Percentiles rank a stretch among this genome's conserved stretches.
Conservation (phyloP, 1,140 invertebrate genomes). For the Drosophila orena region DNA sequence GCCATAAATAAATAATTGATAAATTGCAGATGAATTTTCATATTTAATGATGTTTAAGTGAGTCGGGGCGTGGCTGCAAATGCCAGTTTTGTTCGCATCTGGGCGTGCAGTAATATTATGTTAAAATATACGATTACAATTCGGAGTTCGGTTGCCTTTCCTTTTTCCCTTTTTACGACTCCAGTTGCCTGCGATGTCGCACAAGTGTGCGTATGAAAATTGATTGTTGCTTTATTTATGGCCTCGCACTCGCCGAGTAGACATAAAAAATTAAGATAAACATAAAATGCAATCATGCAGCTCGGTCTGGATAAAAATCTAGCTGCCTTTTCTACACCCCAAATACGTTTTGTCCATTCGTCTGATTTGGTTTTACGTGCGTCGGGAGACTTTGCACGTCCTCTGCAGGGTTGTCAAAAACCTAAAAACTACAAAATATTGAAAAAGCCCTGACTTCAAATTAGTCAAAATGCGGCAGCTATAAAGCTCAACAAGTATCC, state of each 20-base stretch:
- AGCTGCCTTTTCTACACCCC: constrained; percentile 2
- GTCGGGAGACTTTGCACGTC: constrained; percentile 35
- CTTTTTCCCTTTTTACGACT: constrained; percentile 65
- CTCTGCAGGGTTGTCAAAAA: constrained; percentile 13
- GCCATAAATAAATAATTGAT: constrained; percentile 83
- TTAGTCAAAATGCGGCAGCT: too few relatives aligned
- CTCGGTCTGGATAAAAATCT: constrained; percentile 41
- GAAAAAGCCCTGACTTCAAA: background rate
- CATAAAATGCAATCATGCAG: constrained; percentile 83
- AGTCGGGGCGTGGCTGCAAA: constrained; percentile 27
- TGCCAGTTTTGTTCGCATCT: constrained; percentile 50
- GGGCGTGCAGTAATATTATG: constrained; percentile 78
- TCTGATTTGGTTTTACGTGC: constrained; percentile 81
- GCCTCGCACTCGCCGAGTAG: constrained; percentile 65
- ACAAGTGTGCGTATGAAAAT: constrained; percentile 80
- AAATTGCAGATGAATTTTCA: constrained; percentile 84
- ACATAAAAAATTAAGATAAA: constrained; percentile 82
- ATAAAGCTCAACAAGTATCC: background rate
- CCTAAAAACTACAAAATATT: background rate
- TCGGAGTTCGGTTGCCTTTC: constrained; percentile 49
- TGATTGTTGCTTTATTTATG: constrained; percentile 82
- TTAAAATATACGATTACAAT: constrained; percentile 82
- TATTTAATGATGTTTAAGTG: constrained; percentile 82
- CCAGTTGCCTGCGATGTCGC: constrained; percentile 59
- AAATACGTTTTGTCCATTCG: constrained; percentile 60